Base-by-base conservation (phyloP, 2,113 vertebrate genomes). In the Eupsittula cactorum region DNA sequence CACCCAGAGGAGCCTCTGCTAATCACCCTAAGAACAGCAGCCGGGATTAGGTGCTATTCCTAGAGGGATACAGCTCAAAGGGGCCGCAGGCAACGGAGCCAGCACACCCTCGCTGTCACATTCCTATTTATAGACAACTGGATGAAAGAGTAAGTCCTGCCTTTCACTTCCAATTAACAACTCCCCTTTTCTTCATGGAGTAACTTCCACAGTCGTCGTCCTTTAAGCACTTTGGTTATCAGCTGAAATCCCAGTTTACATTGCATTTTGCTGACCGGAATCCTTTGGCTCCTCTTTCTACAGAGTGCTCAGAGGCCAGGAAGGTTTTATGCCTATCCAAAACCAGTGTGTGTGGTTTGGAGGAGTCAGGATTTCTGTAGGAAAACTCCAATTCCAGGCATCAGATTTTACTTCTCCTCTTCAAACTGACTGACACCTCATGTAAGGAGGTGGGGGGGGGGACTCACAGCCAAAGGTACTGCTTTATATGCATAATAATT, bases 1-100 rank as follows among this genome's bases (percentile, higher is more conserved):
- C 65, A 10, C 11, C 29, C 39, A 12, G 33, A 24, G 11, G 17
- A 37, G 44, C 44, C 46, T 27, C 50, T 7, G 41, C 53, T 76
- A 63, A 83, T 89, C 62, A 1, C 33, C 1, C n/a, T 3, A 25
- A 20, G 69, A 65, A 6, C 18, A 4, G 65, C 20, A 10, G 19
- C 13, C 9, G 29, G 68, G 95, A 86, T 92, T 81, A 92, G 68
- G 2, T 24, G 59, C 91, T 90, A 83, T 95, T 95, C 91, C 24
- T 9, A 14, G 90, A 62, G 49, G 19, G 31, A 16, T 3, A 1
- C 70, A 73, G 57, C 70, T 75, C 42, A 76, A 18, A 10, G 27
- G 37, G 62, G 69, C 44, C 2, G 5, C 35, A 29, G 4, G 2
- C 9, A 44, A 7, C 5, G 0, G 42, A 55, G 69, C 49, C n/a